Evolutionary conservation across 2,888 invertebrate species (phyloP).

Genomic region (Sminthurinus aureus): DNA sequence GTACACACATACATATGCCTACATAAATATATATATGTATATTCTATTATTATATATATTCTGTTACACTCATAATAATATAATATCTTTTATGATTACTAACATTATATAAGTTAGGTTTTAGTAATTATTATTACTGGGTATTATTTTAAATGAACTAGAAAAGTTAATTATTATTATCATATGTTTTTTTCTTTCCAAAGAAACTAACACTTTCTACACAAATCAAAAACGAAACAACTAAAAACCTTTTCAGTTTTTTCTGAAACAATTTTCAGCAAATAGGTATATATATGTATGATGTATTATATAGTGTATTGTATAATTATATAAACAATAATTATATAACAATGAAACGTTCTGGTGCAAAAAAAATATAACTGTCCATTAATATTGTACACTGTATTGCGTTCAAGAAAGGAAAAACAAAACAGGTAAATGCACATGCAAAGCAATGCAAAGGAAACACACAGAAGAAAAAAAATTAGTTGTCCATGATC

Average conservation of each 20-base stretch:
- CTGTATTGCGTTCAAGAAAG: conserved; percentile 31
- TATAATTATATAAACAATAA: background rate
- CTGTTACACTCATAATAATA: too few relatives aligned
- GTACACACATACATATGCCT: too few relatives aligned
- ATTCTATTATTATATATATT: too few relatives aligned
- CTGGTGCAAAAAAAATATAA: conserved; percentile 24
- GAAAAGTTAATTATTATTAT: too few relatives aligned
- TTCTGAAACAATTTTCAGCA: too few relatives aligned
- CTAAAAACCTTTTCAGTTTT: background rate
- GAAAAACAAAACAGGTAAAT: conserved; percentile 15
- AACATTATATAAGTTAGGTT: too few relatives aligned
- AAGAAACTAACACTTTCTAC: background rate
- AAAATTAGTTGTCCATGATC: background rate
- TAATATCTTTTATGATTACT: too few relatives aligned
- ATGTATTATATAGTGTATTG: background rate
- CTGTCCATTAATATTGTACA: conserved; percentile 22
- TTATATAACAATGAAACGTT: conserved; percentile 10
- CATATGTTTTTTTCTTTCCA: background rate
- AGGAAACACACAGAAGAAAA: background rate
- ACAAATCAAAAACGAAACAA: background rate
- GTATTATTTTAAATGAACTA: too few relatives aligned
- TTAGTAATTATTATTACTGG: too few relatives aligned
- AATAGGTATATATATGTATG: background rate
- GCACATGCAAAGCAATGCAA: conserved; percentile 37
- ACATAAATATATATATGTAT: too few relatives aligned